Base-by-base conservation (phyloP, 2,797 vertebrate genomes). In the Hoplostethus atlanticus region DNA sequence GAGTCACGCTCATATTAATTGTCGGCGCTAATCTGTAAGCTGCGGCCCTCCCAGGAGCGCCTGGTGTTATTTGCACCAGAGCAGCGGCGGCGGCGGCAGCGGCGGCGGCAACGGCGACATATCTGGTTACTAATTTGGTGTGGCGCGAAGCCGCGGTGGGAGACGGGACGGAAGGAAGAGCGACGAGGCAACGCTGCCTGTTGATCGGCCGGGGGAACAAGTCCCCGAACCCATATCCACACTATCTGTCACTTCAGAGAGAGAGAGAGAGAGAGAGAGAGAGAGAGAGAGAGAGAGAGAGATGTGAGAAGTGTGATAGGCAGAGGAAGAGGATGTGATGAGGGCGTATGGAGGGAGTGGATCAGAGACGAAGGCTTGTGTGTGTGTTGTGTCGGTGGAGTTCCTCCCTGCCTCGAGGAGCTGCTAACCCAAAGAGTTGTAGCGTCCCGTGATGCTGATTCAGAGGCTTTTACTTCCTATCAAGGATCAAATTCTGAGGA, bases 111-210 rank as follows among this genome's bases (percentile, higher is more conserved):
- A 71, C 73, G 73, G 69, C 79, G 79, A 84, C 79, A 80, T 87
- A 89, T 90, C 90, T 86, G 73, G 83, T 89, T 91, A 77, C 92
- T 93, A 89, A 93, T 89, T 89, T 71, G 47, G 84, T 80, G 83
- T 76, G 85, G 81, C 85, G 68, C 71, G 60, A 77, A 59, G 87
- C 87, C 84, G 91, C 71, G 56, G 86, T 87, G 92, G 85, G 77
- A 83, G 75, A 84, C 5, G 63, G 79, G 53, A 72, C 56, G 82
- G 84, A 87, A 76, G 61, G 53, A 42, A 52, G 53, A 66, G 17
- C 52, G 73, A 68, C 44, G 61, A 31, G 42, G 44, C 52, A 36
- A 57, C 64, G 57, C 42, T 83, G 80, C 79, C 77, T 84, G 86
- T 83, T 80, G 84, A 86, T 79, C 74, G 71, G 74, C 81, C 83